Base-by-base conservation (phyloP, 2,888 invertebrate genomes). In the Nomada flava region DNA sequence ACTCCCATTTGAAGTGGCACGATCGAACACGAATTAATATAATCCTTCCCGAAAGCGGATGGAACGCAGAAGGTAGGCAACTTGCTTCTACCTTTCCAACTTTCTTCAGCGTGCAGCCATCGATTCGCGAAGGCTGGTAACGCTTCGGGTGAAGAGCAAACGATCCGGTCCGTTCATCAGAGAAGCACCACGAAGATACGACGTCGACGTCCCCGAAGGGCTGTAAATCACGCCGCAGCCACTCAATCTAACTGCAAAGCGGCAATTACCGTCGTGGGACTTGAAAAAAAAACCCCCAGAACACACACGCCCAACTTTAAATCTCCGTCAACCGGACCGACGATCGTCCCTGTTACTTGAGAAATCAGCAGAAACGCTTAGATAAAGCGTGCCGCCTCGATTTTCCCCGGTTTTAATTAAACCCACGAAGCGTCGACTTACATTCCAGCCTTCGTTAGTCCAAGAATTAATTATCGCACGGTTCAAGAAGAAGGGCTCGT, bases 251-350 rank as follows among this genome's bases (percentile, higher is more conserved):
- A 67, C 53, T 62, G 50, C 53, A 60, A 67, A 68, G 75, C 76
- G 68, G 79, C 85, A 82, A 85, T 85, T 84, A 85, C 79, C 79
- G 79, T 69, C 82, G 55, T 74, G 85, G 84, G 85, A 82, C 53
- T 65, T 26, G 60, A 57, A 11, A 57, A 57, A 57, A 81, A 76
- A 84, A 76, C 81, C 23, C 36, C 15, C 59, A 73, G 52, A 50
- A 55, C 83, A 72, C 79, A 76, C 67, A 79, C 73, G 71, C 65
- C 63, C 52, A 26, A 59, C 71, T 82, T 79, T 85, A 85, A 85
- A 85, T 82, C 82, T 65, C 53, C 71, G 82, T 79, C 68, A 70
- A 69, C 60, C 53, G 79, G 47, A 20, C 50, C 63, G 59, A 55
- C 36, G 67, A 78, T 75, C 68, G 53, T 64, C 44, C 63, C 29